Evolutionary conservation across 53 echinoderm and acorn worm species (phyloP).

Genomic region (Echinarachnius parma): DNA sequence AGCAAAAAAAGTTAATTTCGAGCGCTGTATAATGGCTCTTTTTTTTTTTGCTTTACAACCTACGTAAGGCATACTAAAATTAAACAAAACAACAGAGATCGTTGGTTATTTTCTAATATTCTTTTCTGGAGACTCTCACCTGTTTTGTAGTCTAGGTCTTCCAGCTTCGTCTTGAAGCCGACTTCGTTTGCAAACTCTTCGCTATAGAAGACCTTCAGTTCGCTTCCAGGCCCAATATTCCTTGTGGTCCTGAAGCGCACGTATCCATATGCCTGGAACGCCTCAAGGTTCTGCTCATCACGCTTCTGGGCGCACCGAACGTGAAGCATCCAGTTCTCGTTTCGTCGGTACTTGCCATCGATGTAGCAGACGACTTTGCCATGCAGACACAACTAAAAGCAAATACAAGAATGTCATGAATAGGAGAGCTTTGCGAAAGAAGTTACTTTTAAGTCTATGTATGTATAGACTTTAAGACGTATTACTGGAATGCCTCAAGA

Average conservation of each 20-base stretch:
- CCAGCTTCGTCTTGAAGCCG: slow-evolving; percentile 13
- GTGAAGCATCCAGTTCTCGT: slow-evolving; percentile 40
- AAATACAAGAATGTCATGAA: no score
- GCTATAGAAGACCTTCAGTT: slow-evolving; percentile 35
- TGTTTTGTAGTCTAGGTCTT: slow-evolving; percentile 28
- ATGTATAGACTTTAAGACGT: no score
- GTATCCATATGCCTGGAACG: slow-evolving; percentile 26
- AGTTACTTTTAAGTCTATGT: no score
- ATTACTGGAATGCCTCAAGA: slow-evolving; percentile 27
- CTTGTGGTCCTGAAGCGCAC: slow-evolving; percentile 20
- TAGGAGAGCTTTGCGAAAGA: no score
- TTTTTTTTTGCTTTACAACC: no score
- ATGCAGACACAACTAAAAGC: slow-evolving; percentile 18
- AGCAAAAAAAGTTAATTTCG: no score
- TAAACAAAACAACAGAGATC: no score
- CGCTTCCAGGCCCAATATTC: slow-evolving; percentile 19
- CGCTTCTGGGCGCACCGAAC: slow-evolving; percentile 15
- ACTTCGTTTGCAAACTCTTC: slow-evolving; percentile 23
- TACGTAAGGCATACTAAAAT: no score
- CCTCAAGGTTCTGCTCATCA: slow-evolving; percentile 38
- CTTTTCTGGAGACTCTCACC: no score
- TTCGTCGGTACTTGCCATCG: slow-evolving; percentile 25
- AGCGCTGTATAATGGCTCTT: no score
- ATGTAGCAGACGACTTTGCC: slow-evolving; percentile 31
- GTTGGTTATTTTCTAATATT: no score